These are phyloP conservation scores for Empis livida DNA, from an alignment of 2,888 invertebrate species.

Conservation along the genomic window DNA sequence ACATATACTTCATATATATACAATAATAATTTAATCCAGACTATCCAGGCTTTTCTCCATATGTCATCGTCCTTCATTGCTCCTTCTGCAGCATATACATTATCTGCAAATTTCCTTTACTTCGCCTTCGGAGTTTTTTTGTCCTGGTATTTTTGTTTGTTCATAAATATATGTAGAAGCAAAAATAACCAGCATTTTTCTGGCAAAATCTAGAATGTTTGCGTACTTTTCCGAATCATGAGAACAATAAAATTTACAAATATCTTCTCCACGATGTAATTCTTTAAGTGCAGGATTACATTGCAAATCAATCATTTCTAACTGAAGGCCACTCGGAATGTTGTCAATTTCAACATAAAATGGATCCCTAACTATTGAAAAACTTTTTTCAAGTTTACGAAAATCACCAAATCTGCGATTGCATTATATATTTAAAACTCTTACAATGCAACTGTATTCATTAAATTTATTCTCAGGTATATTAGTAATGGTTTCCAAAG, in stretches of 20 bases:
- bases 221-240: not conserved
- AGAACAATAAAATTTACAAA: not conserved
- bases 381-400: not conserved
- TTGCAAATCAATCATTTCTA: not conserved
- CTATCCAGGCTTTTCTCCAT: no score
- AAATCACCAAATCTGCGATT: not conserved
- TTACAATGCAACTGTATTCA: not conserved
- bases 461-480: not conserved
- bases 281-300: not conserved
- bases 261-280: not conserved
- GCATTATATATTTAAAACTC: not conserved
- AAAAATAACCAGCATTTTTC: not conserved
- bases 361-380: not conserved
- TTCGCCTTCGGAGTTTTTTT: no score
- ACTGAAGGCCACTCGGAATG: not conserved
- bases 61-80: no score
- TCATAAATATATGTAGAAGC: not conserved
- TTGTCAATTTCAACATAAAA: not conserved
- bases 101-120: no score
- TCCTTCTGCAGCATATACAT: no score
- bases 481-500: not conserved
- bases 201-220: not conserved
- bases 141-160: no score
- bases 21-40: no score
- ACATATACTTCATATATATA: no score